Base-by-base conservation (phyloP, 2,888 invertebrate genomes). In the Glyphotaelius pellucidus region DNA sequence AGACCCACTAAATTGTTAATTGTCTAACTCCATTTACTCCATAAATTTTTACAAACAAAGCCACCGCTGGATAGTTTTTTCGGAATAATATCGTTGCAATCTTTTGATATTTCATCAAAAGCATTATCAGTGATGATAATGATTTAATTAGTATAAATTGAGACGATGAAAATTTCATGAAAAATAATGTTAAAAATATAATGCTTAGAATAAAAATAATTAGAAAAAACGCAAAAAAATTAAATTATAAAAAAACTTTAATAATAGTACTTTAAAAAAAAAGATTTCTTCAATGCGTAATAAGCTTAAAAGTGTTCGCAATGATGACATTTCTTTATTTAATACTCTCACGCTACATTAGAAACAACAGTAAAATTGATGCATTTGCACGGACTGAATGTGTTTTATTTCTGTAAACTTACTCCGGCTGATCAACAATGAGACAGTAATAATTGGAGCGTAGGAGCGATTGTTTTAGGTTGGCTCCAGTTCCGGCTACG, bases 361-460 rank as follows among this genome's bases (percentile, higher is more conserved):
- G n/a, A 2, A 67, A 67, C 7, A 25, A 25, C 25, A n/a, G 25
- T 67, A 7, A 67, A 67, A 25, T 67, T n/a, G 25, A 0, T n/a
- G 67, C 25, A 9, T 67, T 67, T 67, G 67, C n/a, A n/a, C 67
- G 67, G 67, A 67, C 25, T 25, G 25, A 67, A 67, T n/a, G 67
- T 25, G 25, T 67, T 67, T 67, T 11, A 7, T 67, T 67, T 25
- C 7, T 67, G 67, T 19, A n/a, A 67, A 67, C 67, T 67, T 67
- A 25, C 67, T 9, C 67, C 9, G 67, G 25, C 25, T 86, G 47
- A 86, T 86, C 86, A 30, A 86, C 86, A 86, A 86, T 42, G 86
- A 86, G 86, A 86, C 42, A 86, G 30, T 67, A 67, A 67, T 86
- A 86, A 47, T 86, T 86, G 86, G 86, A 86, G 86, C 86, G 86